These are phyloP conservation scores for Raphicerus campestris DNA, from an alignment of 2,113 vertebrate species.

Conservation along the genomic window DNA sequence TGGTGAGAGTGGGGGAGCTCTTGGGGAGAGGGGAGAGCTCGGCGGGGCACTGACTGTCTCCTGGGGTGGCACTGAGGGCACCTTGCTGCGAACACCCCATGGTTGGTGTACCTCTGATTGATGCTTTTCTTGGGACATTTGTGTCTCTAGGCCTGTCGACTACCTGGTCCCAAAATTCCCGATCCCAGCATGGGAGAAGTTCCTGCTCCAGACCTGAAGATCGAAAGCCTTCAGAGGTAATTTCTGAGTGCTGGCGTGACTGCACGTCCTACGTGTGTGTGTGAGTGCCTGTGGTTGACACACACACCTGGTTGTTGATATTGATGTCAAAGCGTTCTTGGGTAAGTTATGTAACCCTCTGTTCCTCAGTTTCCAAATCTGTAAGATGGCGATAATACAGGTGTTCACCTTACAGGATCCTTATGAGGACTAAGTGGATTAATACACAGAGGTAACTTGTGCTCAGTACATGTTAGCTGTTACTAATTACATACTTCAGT, in stretches of 20 bases:
- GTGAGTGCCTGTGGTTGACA: neutral
- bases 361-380: neutral
- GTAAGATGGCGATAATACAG: neutral
- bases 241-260: slow-evolving; percentile 35
- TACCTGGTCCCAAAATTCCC: slow-evolving; percentile 95
- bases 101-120: neutral
- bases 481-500: neutral
- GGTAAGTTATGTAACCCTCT: neutral
- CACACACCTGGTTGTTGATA: neutral
- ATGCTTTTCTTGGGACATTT: slow-evolving; percentile 40
- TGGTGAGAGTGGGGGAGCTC: neutral
- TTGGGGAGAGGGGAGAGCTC: neutral
- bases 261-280: neutral
- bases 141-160: slow-evolving; percentile 89
- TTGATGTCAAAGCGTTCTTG: neutral
- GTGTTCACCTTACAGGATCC: neutral
- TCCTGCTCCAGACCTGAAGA: slow-evolving; percentile 85
- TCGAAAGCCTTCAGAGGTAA: slow-evolving; percentile 95
- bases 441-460: neutral
- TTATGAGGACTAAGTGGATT: neutral
- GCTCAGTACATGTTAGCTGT: slow-evolving; percentile 18
- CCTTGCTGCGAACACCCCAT: neutral
- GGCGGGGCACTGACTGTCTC: fast-evolving
- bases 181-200: slow-evolving; percentile 84
- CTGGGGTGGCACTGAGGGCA: fast-evolving